A percentile compares a stretch with the other conserved stretches of the same genome.
phyloP scores from a whole-genome alignment of 2,888 invertebrate genomes.

The Corythucha ciliata region DNA sequence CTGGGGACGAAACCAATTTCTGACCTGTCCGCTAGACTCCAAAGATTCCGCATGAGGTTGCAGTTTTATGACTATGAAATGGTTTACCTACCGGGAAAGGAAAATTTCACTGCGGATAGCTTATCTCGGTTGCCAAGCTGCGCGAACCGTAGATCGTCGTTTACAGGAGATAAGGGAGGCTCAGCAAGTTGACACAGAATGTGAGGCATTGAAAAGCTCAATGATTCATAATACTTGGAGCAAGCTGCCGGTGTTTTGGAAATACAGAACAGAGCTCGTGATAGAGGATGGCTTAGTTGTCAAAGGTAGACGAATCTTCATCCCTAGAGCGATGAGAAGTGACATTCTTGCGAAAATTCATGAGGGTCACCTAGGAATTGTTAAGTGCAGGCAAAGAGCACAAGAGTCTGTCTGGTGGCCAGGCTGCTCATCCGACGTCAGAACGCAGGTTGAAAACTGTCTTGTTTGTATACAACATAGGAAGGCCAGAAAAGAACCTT shows the following conservation, averaged over 20 bases:
- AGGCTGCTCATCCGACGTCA: neutral
- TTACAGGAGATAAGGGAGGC: too few relatives aligned
- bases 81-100: neutral
- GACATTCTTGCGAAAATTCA: neutral
- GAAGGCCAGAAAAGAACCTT: too few relatives aligned
- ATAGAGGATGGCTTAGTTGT: neutral
- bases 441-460: neutral
- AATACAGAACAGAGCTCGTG: too few relatives aligned
- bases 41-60: neutral
- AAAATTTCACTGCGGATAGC: neutral
- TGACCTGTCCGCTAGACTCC: neutral
- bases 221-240: too few relatives aligned
- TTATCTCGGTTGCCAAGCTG: neutral
- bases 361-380: neutral
- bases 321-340: neutral
- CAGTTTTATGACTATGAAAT: neutral
- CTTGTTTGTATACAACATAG: neutral
- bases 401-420: conserved; percentile 9
- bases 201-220: too few relatives aligned
- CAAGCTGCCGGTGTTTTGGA: too few relatives aligned
- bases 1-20: neutral
- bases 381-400: neutral
- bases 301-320: conserved; percentile 1
- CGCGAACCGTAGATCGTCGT: neutral
- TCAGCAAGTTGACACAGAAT: too few relatives aligned